These are phyloP conservation scores for Ethmia dodecea DNA, from an alignment of 2,888 invertebrate species.

Conservation along the genomic window DNA sequence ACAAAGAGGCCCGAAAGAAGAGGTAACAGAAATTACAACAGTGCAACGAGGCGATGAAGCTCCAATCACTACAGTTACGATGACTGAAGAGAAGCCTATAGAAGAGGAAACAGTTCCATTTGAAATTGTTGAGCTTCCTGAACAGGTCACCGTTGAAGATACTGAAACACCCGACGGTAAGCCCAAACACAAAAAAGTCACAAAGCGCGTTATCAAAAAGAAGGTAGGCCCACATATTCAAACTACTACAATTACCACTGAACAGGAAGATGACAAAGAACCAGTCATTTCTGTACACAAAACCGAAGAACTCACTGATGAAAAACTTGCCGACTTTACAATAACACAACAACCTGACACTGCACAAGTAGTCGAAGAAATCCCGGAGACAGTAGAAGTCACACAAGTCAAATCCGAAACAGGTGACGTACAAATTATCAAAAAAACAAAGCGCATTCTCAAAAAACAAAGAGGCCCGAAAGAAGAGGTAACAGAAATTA, in stretches of 20 bases:
- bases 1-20: slow-evolving; percentile 22
- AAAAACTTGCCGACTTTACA: slow-evolving; percentile 19
- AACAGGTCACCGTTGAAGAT: slow-evolving; percentile 25
- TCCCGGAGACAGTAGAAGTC: slow-evolving; percentile 47
- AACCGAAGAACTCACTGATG: slow-evolving; percentile 24
- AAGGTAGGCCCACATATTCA: slow-evolving; percentile 37
- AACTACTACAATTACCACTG: slow-evolving; percentile 28
- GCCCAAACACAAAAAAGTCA: slow-evolving; percentile 29
- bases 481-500: slow-evolving; percentile 48
- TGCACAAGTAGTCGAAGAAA: slow-evolving; percentile 28
- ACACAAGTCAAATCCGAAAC: slow-evolving; percentile 29
- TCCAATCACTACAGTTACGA: slow-evolving; percentile 23
- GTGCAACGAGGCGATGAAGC: slow-evolving; percentile 22
- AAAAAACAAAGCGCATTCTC: slow-evolving; percentile 29
- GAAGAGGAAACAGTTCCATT: slow-evolving; percentile 13
- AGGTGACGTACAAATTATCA: slow-evolving; percentile 21
- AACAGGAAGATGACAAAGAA: slow-evolving; percentile 17
- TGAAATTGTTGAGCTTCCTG: slow-evolving; percentile 24
- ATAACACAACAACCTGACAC: slow-evolving; percentile 14
- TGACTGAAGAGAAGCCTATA: slow-evolving; percentile 7
- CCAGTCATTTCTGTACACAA: slow-evolving; percentile 27
- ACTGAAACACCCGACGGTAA: slow-evolving; percentile 29
- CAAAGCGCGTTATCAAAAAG: slow-evolving; percentile 27
- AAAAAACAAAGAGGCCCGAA: slow-evolving; percentile 35
- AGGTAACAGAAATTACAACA: slow-evolving; percentile 21